A percentile compares a stretch with the other conserved stretches of the same genome.
phyloP scores from a whole-genome alignment of 2,113 vertebrate species.

The Gavialis gangeticus region DNA sequence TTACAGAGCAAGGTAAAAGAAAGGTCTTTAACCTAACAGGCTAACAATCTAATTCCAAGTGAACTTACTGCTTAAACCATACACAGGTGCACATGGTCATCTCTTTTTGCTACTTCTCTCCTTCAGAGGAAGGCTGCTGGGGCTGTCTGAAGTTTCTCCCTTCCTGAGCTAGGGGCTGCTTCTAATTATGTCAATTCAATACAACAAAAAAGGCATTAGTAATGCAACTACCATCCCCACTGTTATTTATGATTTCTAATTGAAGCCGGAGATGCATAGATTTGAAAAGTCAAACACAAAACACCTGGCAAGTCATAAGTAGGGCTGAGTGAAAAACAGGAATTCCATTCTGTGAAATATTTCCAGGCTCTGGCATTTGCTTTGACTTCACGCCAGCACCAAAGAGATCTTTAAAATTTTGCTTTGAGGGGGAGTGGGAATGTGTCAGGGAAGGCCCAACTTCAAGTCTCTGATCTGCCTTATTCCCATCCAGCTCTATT shows the following conservation, averaged over 20 bases:
- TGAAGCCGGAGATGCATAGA: background rate
- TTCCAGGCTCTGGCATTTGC: background rate
- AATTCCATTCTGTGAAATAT: background rate
- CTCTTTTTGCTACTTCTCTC: no score
- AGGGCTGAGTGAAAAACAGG: background rate
- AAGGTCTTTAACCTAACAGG: background rate
- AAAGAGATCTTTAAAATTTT: background rate
- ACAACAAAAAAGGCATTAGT: background rate
- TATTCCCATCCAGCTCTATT: background rate
- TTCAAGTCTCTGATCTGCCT: background rate
- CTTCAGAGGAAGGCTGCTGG: no score
- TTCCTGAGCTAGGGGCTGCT: rapidly evolving
- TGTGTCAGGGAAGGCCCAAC: background rate
- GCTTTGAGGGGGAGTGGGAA: background rate
- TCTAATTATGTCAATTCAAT: background rate
- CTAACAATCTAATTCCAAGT: background rate
- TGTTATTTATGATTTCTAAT: background rate
- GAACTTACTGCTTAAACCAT: background rate
- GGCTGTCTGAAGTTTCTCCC: no score
- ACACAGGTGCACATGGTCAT: background rate
- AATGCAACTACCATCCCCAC: background rate
- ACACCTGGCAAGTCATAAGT: background rate
- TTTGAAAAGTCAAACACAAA: background rate
- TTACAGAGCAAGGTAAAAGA: background rate
- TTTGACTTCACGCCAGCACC: rapidly evolving